Conservation (phyloP, 2,797 vertebrate genomes). For the Sebastes iracundus region DNA sequence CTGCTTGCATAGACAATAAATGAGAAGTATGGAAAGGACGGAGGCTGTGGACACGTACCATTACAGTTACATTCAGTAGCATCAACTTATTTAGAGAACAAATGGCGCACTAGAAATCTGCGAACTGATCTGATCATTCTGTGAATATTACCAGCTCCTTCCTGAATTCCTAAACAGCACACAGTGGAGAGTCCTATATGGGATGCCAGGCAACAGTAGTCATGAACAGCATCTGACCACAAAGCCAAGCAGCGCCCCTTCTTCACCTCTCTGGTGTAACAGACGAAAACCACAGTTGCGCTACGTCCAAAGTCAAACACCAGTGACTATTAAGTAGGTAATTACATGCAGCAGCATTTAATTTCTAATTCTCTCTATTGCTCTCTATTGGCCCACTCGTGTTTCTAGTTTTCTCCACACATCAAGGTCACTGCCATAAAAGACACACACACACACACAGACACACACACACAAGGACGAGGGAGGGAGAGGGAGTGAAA, state of each 20-base stretch:
- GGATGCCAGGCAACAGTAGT: background rate
- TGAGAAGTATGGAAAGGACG: no score
- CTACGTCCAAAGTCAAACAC: slow-evolving; percentile 25
- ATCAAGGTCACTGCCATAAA: slow-evolving; percentile 69
- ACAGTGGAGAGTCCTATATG: background rate
- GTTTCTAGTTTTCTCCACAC: slow-evolving; percentile 51
- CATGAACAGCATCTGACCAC: background rate
- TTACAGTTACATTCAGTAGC: background rate
- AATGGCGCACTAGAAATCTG: background rate
- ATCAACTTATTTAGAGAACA: background rate
- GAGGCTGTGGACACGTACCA: no score
- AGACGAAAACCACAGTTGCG: slow-evolving; percentile 9
- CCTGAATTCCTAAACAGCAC: background rate
- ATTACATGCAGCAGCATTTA: slow-evolving; percentile 45
- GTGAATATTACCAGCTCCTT: background rate
- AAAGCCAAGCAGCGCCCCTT: slow-evolving; percentile 4
- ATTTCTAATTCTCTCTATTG: slow-evolving; percentile 55
- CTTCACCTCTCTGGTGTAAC: slow-evolving; percentile 31
- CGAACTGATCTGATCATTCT: background rate
- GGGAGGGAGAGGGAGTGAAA: slow-evolving; percentile 54
- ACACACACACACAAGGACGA: slow-evolving; percentile 34
- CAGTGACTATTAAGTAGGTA: slow-evolving; percentile 36
- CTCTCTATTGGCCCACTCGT: slow-evolving; percentile 39
- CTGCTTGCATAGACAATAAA: no score
- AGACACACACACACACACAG: slow-evolving; percentile 25